Conservation (phyloP, 1,140 invertebrate species). For the Drosophila burlai region DNA sequence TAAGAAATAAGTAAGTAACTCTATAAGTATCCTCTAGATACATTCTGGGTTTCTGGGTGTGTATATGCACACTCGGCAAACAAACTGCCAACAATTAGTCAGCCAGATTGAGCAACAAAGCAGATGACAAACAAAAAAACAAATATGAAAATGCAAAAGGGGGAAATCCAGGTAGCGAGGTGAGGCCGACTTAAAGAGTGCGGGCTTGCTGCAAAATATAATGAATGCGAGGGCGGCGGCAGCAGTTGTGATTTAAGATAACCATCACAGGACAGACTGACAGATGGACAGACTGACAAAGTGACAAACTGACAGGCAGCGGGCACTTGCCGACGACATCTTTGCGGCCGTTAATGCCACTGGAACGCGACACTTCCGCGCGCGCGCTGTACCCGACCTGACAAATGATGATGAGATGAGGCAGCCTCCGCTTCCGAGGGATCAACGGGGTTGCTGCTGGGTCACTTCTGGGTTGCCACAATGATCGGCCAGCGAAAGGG, state of each 20-base stretch:
- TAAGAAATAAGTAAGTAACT: too few relatives aligned
- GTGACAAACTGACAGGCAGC: conserved; percentile 13
- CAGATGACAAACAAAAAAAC: neutral
- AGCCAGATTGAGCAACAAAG: conserved; percentile 47
- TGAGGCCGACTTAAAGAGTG: conserved; percentile 21
- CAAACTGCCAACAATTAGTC: conserved; percentile 58
- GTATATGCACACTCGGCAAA: conserved; percentile 5
- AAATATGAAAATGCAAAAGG: neutral
- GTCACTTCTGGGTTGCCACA: neutral
- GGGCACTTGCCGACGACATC: conserved; percentile 15
- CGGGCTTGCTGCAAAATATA: neutral
- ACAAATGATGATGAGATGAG: conserved; percentile 45
- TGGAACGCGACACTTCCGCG: conserved; percentile 39
- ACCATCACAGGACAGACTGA: conserved; percentile 6
- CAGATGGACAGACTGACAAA: conserved; percentile 1
- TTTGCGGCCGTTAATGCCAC: conserved; percentile 21
- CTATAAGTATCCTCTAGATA: neutral
- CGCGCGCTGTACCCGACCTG: conserved; percentile 2
- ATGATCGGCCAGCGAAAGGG: neutral
- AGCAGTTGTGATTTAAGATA: conserved; percentile 50
- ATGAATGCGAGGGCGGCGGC: conserved; percentile 30
- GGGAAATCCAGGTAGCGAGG: conserved; percentile 22
- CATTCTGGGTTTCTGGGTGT: neutral
- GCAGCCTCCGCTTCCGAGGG: conserved; percentile 7
- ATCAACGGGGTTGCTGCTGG: neutral